Evolutionary conservation across 1,140 invertebrate genomes (phyloP).

Genomic region (Euura saliciscinereae): DNA sequence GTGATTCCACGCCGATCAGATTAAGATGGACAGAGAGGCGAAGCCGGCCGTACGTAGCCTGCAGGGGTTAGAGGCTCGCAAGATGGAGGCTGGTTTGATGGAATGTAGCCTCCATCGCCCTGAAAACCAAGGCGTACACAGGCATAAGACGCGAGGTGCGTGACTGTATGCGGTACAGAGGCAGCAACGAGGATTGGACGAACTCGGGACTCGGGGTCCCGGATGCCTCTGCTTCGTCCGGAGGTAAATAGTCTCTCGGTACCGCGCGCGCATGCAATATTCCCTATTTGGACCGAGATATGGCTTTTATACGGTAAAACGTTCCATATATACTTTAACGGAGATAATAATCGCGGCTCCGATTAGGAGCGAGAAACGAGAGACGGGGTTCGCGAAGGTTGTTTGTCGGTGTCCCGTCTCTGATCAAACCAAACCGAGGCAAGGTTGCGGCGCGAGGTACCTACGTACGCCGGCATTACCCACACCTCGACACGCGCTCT

Average conservation of each 20-base stretch:
- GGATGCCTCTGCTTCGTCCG: not conserved
- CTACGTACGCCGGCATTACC: too few relatives aligned
- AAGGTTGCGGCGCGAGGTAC: not conserved
- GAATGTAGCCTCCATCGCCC: constrained; percentile 47
- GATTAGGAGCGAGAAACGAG: constrained; percentile 10
- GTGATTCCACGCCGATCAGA: constrained; percentile 7
- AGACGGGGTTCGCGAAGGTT: too few relatives aligned
- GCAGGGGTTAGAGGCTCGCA: constrained; percentile 27
- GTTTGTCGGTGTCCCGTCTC: constrained; percentile 1
- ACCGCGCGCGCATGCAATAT: constrained; percentile 10
- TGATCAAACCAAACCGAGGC: not conserved
- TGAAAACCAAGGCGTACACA: too few relatives aligned
- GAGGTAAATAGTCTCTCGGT: not conserved
- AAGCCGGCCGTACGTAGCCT: constrained; percentile 10
- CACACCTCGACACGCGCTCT: not conserved
- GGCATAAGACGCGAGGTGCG: not conserved
- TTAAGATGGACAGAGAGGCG: constrained; percentile 21
- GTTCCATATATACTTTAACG: constrained; percentile 14
- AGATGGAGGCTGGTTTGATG: constrained; percentile 56
- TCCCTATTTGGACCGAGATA: constrained; percentile 34
- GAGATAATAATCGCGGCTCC: constrained; percentile 18
- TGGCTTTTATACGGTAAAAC: constrained; percentile 19
- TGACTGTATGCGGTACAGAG: constrained; percentile 18
- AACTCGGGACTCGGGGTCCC: not conserved
- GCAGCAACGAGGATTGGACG: not conserved